Evolutionary conservation across 2,888 invertebrate genomes (phyloP).

Genomic region (Leucophenga montana): DNA sequence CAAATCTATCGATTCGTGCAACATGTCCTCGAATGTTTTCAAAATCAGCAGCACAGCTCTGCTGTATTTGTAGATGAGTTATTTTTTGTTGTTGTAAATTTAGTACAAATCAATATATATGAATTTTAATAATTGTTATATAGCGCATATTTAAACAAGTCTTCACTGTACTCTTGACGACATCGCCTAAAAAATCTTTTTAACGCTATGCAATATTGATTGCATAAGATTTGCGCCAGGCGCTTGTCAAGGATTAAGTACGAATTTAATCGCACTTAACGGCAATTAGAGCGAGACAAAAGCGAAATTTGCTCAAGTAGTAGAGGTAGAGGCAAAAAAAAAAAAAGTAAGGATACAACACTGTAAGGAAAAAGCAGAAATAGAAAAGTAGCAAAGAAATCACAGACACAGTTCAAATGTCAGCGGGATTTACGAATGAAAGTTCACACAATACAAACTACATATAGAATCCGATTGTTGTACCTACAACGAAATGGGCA

Average conservation of each 20-base stretch:
- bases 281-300: conserved; percentile 56
- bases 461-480: not conserved
- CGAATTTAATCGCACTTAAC: conserved; percentile 59
- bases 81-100: too few relatives aligned
- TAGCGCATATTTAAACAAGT: too few relatives aligned
- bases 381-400: conserved; percentile 29
- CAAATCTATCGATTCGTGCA: too few relatives aligned
- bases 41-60: too few relatives aligned
- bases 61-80: too few relatives aligned
- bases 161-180: not conserved
- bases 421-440: conserved; percentile 56
- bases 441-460: conserved; percentile 24
- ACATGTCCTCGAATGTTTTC: too few relatives aligned
- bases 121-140: not conserved
- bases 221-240: conserved; percentile 15
- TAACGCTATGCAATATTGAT: not conserved
- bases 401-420: conserved; percentile 34
- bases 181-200: conserved; percentile 11
- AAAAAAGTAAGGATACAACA: not conserved
- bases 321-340: not conserved
- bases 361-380: not conserved
- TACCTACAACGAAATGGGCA: conserved; percentile 41
- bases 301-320: not conserved
- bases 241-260: conserved; percentile 22
- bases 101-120: too few relatives aligned